Percentiles rank a stretch among this genome's conserved stretches.
phyloP scores from a whole-genome alignment of 2,797 vertebrate genomes.

The Neomorphus geoffroyi region DNA sequence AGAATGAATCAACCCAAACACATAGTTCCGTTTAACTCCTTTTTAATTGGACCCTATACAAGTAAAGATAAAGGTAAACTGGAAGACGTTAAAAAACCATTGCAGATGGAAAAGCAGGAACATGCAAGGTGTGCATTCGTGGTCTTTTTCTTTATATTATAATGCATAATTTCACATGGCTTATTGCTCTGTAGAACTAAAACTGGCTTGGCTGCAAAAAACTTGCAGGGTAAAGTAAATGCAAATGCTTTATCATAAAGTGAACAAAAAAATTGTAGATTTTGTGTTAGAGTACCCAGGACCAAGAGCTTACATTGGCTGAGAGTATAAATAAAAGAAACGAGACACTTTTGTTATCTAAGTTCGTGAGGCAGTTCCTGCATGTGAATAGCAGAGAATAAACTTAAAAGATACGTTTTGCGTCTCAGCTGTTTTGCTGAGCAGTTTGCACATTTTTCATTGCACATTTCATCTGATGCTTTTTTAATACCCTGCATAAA shows the following conservation, averaged over 20 bases:
- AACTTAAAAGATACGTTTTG: not conserved
- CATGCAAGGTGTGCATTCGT: constrained; percentile 74
- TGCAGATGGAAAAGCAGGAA: constrained; percentile 56
- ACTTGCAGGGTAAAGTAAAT: not conserved
- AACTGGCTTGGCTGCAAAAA: not conserved
- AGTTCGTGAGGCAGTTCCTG: not conserved
- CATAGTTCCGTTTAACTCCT: constrained; percentile 62
- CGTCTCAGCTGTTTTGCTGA: not conserved
- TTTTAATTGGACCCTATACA: constrained; percentile 72
- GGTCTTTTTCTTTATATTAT: constrained; percentile 3
- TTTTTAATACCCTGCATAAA: not conserved
- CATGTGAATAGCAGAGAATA: not conserved
- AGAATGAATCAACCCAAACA: constrained; percentile 77
- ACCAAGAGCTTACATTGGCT: not conserved
- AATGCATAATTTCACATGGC: not conserved
- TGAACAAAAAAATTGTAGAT: not conserved
- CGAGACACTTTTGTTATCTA: not conserved
- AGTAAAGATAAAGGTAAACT: constrained; percentile 60
- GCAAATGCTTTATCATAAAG: not conserved
- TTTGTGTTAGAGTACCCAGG: not conserved
- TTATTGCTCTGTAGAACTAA: not conserved
- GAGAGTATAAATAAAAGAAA: not conserved
- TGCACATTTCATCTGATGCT: not conserved
- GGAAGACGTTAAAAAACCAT: constrained; percentile 45
- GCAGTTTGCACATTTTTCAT: not conserved